Percentiles rank a stretch among this genome's conserved stretches.
These are phyloP conservation scores for Erebia palarica DNA, from an alignment of 2,888 invertebrate species.

Conservation along the genomic window DNA sequence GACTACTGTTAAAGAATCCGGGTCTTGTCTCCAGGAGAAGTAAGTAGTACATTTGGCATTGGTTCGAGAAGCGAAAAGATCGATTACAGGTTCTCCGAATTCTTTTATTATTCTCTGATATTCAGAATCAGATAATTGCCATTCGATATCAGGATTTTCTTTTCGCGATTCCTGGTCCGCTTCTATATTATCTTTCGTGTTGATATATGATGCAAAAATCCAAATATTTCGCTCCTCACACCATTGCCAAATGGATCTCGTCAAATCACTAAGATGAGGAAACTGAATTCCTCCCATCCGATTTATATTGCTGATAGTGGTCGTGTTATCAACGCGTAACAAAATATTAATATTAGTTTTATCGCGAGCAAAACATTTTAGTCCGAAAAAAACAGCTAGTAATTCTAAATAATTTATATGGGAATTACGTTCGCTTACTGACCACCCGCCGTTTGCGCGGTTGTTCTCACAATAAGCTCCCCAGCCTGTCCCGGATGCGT, in stretches of 20 bases:
- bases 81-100: conserved; percentile 34
- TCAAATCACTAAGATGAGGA: conserved; percentile 35
- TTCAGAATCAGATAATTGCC: conserved; percentile 23
- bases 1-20: conserved; percentile 13
- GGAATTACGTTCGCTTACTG: conserved; percentile 10
- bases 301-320: conserved; percentile 36
- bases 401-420: conserved; percentile 39
- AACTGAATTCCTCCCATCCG: conserved; percentile 37
- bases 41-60: conserved; percentile 39
- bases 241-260: conserved; percentile 41
- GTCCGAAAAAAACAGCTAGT: conserved; percentile 26
- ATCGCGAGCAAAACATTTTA: not conserved
- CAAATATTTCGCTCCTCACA: conserved; percentile 33
- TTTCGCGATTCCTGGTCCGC: conserved; percentile 37
- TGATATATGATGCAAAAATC: conserved; percentile 41
- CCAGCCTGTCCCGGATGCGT: conserved; percentile 35
- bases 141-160: conserved; percentile 33
- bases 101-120: conserved; percentile 20
- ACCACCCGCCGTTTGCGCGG: conserved; percentile 35
- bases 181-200: conserved; percentile 36
- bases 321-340: conserved; percentile 40
- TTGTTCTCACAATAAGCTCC: conserved; percentile 31
- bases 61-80: conserved; percentile 35
- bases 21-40: conserved; percentile 36
- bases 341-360: not conserved